Evolutionary conservation across 2,888 invertebrate species (phyloP), one percentile per base, ranked within the genome.

Genomic region (Tetragnatha montana): DNA sequence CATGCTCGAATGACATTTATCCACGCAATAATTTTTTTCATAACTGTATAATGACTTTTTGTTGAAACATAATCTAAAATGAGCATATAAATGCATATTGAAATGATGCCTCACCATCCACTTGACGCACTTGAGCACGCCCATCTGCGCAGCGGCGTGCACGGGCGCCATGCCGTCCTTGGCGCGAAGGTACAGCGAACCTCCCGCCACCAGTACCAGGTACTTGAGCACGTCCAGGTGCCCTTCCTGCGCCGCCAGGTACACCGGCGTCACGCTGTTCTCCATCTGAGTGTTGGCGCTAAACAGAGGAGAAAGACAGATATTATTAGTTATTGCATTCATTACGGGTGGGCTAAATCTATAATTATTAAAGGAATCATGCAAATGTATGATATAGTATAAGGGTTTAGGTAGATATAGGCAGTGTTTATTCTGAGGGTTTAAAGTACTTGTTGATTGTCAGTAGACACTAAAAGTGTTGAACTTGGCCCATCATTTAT

Each of bases 201-300:
- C 97, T 6, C 97, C 96, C 7, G 97, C 97, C 93, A 97, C 96
- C 92, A 96, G 94, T 90, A 97, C 97, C 92, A 97, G 94, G 94
- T 96, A 97, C 93, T 96, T 96, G 86, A 97, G 95, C 76, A 97
- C 97, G 78, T 97, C 97, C 92, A 97, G 94, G 93, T 97, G 97
- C 0, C 97, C 97, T 93, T 97, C 97, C 94, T 97, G 97, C 75
- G 97, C 97, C 14, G 97, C 97, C 93, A 97, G 94, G 94, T 97
- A 97, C 68, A 97, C 97, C 76, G 97, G 97, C 68, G 97, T 97
- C 92, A 97, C 97, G 94, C 97, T 97, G 94, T 97, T 97, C 94
- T 97, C 97, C 97, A 97, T 97, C 94, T 97, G 97, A 92, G 96
- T 96, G 94, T 97, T 97, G 92, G 97, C 97, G 94, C 97, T 97